Conservation (phyloP, 2,888 invertebrate genomes). For the Brachyptera putata region DNA sequence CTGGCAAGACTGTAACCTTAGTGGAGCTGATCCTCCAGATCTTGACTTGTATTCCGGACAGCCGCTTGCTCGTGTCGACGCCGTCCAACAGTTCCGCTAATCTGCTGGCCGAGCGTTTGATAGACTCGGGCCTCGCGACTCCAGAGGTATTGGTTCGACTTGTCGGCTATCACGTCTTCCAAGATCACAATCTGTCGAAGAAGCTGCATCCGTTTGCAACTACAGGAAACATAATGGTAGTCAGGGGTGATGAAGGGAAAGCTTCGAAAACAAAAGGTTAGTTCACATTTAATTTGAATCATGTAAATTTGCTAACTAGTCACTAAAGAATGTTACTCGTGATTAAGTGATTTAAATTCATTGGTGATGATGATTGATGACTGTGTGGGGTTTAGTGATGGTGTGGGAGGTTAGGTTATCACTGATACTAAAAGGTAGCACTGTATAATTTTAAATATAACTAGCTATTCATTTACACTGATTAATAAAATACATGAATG, state of each 20-base stretch:
- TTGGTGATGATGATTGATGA: too few species aligned
- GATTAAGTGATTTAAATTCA: too few species aligned
- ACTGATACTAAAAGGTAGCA: too few species aligned
- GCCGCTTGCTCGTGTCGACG: conserved; percentile 72
- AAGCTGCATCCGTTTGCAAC: conserved; percentile 66
- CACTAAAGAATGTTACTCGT: too few species aligned
- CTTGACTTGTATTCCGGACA: conserved; percentile 1
- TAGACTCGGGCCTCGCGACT: conserved; percentile 59
- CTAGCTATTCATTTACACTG: too few species aligned
- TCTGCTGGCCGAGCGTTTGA: conserved; percentile 72
- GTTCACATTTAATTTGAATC: too few species aligned
- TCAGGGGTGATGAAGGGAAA: background rate
- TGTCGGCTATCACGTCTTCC: conserved; percentile 61
- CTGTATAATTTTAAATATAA: too few species aligned
- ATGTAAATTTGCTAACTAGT: too few species aligned
- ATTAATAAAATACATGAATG: too few species aligned
- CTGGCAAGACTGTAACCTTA: conserved; percentile 79
- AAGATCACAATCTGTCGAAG: conserved; percentile 60
- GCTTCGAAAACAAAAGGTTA: too few species aligned
- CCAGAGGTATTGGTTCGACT: conserved; percentile 75
- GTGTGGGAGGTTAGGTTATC: too few species aligned
- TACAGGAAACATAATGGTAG: conserved; percentile 49
- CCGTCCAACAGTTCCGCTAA: conserved; percentile 93
- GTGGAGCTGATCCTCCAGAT: conserved; percentile 85
- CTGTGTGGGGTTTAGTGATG: too few species aligned